Evolutionary conservation across 2,113 vertebrate species (phyloP).

Genomic region (Brachypteracias leptosomus): DNA sequence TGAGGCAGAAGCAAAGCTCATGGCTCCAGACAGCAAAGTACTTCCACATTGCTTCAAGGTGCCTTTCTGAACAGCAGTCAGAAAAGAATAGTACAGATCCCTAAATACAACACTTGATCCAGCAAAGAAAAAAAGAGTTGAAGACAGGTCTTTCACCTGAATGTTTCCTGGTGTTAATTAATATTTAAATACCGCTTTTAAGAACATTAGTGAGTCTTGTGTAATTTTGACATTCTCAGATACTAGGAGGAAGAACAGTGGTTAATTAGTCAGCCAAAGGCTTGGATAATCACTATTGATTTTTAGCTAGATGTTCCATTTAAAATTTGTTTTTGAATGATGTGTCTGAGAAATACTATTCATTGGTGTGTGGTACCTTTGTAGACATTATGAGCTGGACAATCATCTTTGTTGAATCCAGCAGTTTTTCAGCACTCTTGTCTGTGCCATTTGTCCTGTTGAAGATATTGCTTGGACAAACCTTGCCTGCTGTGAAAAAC

Average conservation of each 20-base stretch:
- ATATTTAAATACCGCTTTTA: background rate
- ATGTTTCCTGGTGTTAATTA: background rate
- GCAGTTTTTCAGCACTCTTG: background rate
- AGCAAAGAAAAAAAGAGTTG: background rate
- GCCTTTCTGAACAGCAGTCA: background rate
- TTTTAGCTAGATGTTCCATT: background rate
- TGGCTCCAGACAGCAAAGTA: background rate
- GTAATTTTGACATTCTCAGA: background rate
- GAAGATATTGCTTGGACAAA: background rate
- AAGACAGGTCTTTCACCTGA: background rate
- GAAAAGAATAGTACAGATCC: background rate
- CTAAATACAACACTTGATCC: background rate
- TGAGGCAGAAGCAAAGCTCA: background rate
- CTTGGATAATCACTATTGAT: background rate
- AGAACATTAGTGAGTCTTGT: background rate
- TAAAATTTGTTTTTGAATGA: background rate
- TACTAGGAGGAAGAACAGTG: background rate
- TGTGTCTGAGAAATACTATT: background rate
- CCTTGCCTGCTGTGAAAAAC: background rate
- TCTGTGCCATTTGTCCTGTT: background rate
- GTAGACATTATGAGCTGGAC: background rate
- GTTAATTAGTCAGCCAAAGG: background rate
- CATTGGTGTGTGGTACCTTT: background rate
- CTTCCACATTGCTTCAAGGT: fast-evolving
- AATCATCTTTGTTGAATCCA: background rate